These are phyloP conservation scores for Sitta europaea DNA, from an alignment of 2,113 vertebrate genomes.

Conservation along the genomic window DNA sequence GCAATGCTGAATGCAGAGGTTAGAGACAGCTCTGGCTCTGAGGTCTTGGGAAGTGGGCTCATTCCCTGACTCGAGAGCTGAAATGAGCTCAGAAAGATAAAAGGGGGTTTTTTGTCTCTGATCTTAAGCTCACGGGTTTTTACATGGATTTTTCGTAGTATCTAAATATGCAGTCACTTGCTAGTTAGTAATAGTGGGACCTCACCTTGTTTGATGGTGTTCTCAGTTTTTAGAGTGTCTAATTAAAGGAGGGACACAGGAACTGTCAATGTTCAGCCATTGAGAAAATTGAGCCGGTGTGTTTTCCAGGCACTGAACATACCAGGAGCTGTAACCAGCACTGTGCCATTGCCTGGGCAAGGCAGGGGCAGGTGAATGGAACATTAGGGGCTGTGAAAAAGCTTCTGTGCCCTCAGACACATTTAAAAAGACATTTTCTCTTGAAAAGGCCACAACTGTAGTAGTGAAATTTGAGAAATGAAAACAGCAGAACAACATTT, in stretches of 20 bases:
- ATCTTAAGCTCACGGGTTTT: not conserved
- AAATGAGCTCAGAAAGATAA: slow-evolving; percentile 5
- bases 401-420: not conserved
- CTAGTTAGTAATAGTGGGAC: slow-evolving; percentile 38
- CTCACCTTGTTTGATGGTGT: slow-evolving; percentile 34
- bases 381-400: not conserved
- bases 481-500: slow-evolving; percentile 10
- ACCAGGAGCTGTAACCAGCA: not conserved
- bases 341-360: not conserved
- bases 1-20: not conserved
- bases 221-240: slow-evolving; percentile 43
- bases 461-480: not conserved
- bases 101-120: not conserved
- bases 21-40: not conserved
- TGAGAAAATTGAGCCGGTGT: slow-evolving; percentile 1
- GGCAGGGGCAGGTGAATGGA: not conserved
- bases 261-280: not conserved
- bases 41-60: not conserved
- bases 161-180: slow-evolving; percentile 38
- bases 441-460: not conserved
- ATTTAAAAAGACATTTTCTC: not conserved
- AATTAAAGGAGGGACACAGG: slow-evolving; percentile 35
- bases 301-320: not conserved
- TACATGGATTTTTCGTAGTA: not conserved
- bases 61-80: not conserved